Conservation (phyloP, 2,113 vertebrate species). For the Marcusenius ussheri region DNA sequence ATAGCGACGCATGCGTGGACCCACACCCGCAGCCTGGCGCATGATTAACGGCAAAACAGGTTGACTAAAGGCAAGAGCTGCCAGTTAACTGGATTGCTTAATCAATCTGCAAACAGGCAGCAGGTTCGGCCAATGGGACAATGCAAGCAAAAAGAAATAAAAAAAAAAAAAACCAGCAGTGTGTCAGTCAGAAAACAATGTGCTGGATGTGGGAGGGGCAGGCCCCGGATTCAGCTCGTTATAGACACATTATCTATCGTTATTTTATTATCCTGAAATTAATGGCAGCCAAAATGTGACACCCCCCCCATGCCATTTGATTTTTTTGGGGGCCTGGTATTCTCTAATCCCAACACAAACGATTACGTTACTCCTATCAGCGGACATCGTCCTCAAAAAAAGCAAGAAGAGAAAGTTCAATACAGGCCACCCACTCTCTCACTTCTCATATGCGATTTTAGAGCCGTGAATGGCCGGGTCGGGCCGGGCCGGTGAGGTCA, state of each 20-base stretch:
- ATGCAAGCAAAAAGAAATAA: background rate
- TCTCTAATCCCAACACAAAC: background rate
- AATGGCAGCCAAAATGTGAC: background rate
- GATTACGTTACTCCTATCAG: background rate
- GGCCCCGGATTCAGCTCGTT: accelerated
- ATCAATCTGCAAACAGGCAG: background rate
- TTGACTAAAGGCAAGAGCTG: background rate
- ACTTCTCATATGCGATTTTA: background rate
- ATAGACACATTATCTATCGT: background rate
- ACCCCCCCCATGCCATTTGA: background rate
- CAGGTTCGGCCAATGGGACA: background rate
- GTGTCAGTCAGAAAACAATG: background rate
- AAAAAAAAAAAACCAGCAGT: background rate
- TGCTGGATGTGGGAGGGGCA: background rate
- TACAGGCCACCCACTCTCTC: background rate
- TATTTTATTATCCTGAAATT: background rate
- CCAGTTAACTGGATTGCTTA: background rate
- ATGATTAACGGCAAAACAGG: background rate
- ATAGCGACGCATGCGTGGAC: background rate
- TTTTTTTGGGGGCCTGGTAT: background rate
- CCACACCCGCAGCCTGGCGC: background rate
- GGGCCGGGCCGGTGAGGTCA: background rate
- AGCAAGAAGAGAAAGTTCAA: background rate
- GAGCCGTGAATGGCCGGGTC: background rate
- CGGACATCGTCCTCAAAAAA: background rate